Base-by-base conservation (phyloP, 53 echinoderm and acorn worm species). In the Apostichopus leukothele region DNA sequence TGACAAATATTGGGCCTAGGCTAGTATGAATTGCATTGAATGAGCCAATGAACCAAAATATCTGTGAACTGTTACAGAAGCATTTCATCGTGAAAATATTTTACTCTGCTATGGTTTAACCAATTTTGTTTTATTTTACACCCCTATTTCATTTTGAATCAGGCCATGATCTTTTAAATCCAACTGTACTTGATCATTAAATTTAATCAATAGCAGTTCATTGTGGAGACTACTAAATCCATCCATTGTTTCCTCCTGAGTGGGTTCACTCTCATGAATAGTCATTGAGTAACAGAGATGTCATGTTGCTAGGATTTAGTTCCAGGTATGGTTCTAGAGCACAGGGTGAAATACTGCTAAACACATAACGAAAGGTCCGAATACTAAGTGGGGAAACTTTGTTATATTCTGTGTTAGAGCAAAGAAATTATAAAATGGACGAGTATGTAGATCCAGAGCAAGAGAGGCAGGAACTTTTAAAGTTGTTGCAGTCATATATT, bases 401-500 rank as follows among this genome's bases (percentile, higher is more conserved):
- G 63, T 16, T 2, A 3, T 39, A 39, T 39, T 39, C 39, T 39
- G 39, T 39, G 39, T 7, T 6, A 63, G 11, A 63, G 16, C 63
- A 63, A 63, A 63, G 16, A 63, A 63, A 63, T 63, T 9, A 16
- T 21, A 88, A 51, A 78, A 93, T 96, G 94, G 93, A 93, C 86
- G 96, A 94, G 8, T 96, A 96, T 55, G 91, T 96, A 39, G 96
- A 96, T 90, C 94, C 94, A 89, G 89, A 59, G 6, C 51, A 83
- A 76, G 96, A 96, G 92, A 88, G 92, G 74, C 94, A 94, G 85
- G 96, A 96, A 88, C 94, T 93, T 52, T 66, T 94, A 71, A 96
- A 96, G 83, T 88, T 96, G 68, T 91, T 96, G 8, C 94, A 96
- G 93, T 96, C 94, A 14, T 96, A 94, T 83, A 93, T 96, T 14